These are phyloP conservation scores for Macroramphosus scolopax DNA, from an alignment of 2,797 vertebrate species.

Conservation along the genomic window DNA sequence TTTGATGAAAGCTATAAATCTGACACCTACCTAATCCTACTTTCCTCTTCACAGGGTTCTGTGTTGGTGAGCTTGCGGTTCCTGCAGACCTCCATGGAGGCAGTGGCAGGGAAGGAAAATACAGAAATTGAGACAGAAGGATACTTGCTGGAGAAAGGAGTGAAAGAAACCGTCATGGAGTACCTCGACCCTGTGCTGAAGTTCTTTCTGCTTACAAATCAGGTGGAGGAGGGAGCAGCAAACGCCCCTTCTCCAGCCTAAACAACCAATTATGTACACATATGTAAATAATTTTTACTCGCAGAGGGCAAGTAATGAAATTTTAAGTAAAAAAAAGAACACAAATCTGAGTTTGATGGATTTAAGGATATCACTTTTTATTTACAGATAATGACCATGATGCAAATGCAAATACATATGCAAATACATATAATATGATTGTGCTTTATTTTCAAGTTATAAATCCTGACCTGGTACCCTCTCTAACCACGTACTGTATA, in stretches of 20 bases:
- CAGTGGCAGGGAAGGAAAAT: constrained; percentile 78
- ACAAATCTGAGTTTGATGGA: constrained; percentile 31
- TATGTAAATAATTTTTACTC: constrained; percentile 53
- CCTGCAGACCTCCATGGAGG: constrained; percentile 87
- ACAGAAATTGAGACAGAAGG: constrained; percentile 83
- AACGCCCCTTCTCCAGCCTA: constrained; percentile 46
- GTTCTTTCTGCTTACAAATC: constrained; percentile 72
- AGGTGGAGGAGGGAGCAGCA: constrained; percentile 63
- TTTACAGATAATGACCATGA: too few relatives aligned
- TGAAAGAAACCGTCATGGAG: constrained; percentile 81
- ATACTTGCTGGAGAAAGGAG: constrained; percentile 82
- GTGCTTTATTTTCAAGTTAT: too few relatives aligned
- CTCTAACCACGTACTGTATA: too few relatives aligned
- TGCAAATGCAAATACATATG: too few relatives aligned
- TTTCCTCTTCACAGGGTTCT: constrained; percentile 58
- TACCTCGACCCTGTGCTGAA: constrained; percentile 65
- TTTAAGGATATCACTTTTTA: constrained; percentile 23
- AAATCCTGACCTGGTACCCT: too few relatives aligned
- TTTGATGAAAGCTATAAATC: background rate
- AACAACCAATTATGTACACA: constrained; percentile 29
- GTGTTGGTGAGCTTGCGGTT: constrained; percentile 83
- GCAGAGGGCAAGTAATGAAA: constrained; percentile 17
- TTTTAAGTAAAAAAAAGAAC: constrained; percentile 14
- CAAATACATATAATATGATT: too few relatives aligned
- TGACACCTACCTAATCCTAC: background rate